A percentile compares a stretch with the other conserved stretches of the same genome.
These are phyloP conservation scores for Sigmodon hispidus DNA, from an alignment of 2,113 vertebrate genomes.

Conservation along the genomic window DNA sequence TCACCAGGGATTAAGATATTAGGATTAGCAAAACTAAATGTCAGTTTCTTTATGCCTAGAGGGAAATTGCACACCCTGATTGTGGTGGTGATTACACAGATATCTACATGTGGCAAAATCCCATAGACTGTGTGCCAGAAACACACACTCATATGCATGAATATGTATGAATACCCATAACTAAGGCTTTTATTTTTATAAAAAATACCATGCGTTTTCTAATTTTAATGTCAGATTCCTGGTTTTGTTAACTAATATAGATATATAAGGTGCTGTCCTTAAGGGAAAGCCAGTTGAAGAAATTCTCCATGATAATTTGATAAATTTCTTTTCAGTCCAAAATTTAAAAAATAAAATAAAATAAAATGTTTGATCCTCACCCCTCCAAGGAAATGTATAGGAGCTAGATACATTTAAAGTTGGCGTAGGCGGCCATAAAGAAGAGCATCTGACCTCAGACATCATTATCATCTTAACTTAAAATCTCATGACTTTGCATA, in stretches of 20 bases:
- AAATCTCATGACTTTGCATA: neutral
- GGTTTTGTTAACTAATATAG: neutral
- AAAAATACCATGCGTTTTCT: neutral
- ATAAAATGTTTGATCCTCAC: neutral
- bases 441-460: slow-evolving; percentile 11
- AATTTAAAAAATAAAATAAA: slow-evolving; percentile 45
- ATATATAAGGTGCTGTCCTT: neutral
- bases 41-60: neutral
- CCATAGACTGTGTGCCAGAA: neutral
- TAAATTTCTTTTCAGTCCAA: slow-evolving; percentile 3
- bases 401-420: slow-evolving; percentile 10
- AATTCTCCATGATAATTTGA: slow-evolving; percentile 57
- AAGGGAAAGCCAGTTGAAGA: neutral
- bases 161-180: neutral
- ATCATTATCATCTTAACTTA: neutral
- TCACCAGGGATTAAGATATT: neutral
- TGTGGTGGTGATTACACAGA: neutral
- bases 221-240: neutral
- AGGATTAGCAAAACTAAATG: neutral
- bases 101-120: neutral
- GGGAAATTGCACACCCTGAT: neutral
- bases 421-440: neutral
- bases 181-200: neutral
- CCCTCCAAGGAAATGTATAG: neutral
- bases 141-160: neutral